These are phyloP conservation scores for Gandaritis pyraliata DNA, from an alignment of 2,888 invertebrate species.

Conservation along the genomic window DNA sequence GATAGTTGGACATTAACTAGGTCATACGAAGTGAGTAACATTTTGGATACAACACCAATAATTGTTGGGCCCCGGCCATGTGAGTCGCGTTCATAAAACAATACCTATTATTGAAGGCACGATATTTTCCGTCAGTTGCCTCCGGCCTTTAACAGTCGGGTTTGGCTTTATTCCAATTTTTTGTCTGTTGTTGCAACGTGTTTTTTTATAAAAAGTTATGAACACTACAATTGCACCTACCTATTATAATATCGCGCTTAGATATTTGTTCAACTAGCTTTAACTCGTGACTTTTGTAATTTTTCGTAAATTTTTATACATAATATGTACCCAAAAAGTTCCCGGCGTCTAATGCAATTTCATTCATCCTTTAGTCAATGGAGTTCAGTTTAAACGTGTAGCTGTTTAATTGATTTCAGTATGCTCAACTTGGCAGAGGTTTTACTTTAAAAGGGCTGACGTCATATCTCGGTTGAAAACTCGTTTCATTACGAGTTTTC, in stretches of 20 bases:
- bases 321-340: too few species aligned
- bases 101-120: constrained; percentile 58
- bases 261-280: constrained; percentile 2
- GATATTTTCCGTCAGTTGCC: constrained; percentile 63
- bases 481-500: too few species aligned
- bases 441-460: too few species aligned
- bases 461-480: too few species aligned
- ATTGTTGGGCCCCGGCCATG: constrained; percentile 42
- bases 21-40: neutral
- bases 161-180: constrained; percentile 67
- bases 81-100: constrained; percentile 53
- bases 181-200: constrained; percentile 50
- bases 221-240: constrained; percentile 29
- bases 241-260: constrained; percentile 6
- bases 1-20: neutral
- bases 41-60: constrained; percentile 17
- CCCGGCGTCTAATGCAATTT: too few species aligned
- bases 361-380: too few species aligned
- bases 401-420: too few species aligned
- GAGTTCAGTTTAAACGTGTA: too few species aligned
- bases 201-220: constrained; percentile 54
- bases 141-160: constrained; percentile 55
- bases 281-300: neutral
- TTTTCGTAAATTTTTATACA: too few species aligned
- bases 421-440: too few species aligned